Evolutionary conservation across 1,140 invertebrate genomes (phyloP).

Genomic region (Aphidius gifuensis): DNA sequence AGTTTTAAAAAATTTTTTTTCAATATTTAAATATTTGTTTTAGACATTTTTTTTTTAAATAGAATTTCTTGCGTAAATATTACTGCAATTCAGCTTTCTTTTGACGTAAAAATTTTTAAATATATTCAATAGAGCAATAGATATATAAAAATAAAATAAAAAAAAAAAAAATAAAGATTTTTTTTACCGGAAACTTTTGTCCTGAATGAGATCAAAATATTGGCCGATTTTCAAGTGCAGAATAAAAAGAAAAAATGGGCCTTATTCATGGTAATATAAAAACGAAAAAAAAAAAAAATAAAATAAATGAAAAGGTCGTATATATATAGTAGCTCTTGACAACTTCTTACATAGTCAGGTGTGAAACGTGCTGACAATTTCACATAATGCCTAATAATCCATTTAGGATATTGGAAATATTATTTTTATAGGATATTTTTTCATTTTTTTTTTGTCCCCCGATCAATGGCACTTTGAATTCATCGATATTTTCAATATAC

Average conservation of each 20-base stretch:
- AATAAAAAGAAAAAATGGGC: neutral
- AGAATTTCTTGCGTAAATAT: neutral
- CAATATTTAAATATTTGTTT: no score
- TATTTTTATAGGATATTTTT: slow-evolving; percentile 15
- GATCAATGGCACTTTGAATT: neutral
- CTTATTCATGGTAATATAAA: neutral
- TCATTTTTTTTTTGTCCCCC: slow-evolving; percentile 7
- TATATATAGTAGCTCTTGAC: neutral
- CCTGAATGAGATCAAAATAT: slow-evolving; percentile 6
- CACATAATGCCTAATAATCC: slow-evolving; percentile 22
- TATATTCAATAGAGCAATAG: no score
- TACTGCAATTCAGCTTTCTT: neutral
- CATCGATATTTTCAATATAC: neutral
- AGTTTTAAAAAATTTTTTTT: no score
- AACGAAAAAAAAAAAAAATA: no score
- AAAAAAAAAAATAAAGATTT: neutral
- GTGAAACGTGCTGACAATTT: slow-evolving; percentile 8
- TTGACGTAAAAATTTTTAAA: no score
- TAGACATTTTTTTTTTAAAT: no score
- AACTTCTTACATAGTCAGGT: slow-evolving; percentile 1
- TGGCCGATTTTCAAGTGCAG: neutral
- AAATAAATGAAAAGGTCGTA: neutral
- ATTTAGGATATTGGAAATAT: slow-evolving; percentile 16
- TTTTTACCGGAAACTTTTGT: neutral
- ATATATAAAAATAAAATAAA: slow-evolving; percentile 1